phyloP scores from a whole-genome alignment of 2,797 vertebrate species.

The Discoglossus pictus region DNA sequence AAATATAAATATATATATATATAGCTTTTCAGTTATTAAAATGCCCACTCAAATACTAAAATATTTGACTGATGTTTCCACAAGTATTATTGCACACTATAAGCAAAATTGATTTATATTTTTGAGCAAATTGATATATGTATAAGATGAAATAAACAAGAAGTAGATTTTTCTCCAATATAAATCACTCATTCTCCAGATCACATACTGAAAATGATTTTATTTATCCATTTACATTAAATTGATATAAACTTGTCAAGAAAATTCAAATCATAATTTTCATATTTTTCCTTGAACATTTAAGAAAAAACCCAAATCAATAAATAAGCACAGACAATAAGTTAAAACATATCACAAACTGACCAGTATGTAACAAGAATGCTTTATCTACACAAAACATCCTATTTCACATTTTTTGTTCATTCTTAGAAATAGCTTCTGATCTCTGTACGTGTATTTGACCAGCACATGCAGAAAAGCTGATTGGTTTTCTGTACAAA shows the following conservation, averaged over 20 bases:
- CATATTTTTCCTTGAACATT: conserved; percentile 92
- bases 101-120: too few species aligned
- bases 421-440: conserved; percentile 78
- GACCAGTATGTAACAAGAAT: conserved; percentile 95
- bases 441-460: conserved; percentile 74
- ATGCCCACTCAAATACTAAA: too few species aligned
- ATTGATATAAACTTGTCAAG: conserved; percentile 89
- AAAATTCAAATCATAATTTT: conserved; percentile 87
- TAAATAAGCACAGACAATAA: conserved; percentile 94
- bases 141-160: too few species aligned
- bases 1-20: too few species aligned
- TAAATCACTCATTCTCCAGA: conserved; percentile 63
- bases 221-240: conserved; percentile 94
- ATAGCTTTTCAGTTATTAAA: too few species aligned
- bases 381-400: conserved; percentile 97
- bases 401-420: conserved; percentile 87
- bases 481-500: conserved; percentile 72
- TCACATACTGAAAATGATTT: conserved; percentile 93
- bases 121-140: too few species aligned
- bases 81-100: too few species aligned
- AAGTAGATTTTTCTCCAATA: too few species aligned
- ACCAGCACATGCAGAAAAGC: conserved; percentile 90
- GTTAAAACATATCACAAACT: conserved; percentile 91
- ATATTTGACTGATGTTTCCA: too few species aligned
- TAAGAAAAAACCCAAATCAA: conserved; percentile 88